These are phyloP conservation scores for Synanceia verrucosa DNA, from an alignment of 2,797 vertebrate species.

Conservation along the genomic window DNA sequence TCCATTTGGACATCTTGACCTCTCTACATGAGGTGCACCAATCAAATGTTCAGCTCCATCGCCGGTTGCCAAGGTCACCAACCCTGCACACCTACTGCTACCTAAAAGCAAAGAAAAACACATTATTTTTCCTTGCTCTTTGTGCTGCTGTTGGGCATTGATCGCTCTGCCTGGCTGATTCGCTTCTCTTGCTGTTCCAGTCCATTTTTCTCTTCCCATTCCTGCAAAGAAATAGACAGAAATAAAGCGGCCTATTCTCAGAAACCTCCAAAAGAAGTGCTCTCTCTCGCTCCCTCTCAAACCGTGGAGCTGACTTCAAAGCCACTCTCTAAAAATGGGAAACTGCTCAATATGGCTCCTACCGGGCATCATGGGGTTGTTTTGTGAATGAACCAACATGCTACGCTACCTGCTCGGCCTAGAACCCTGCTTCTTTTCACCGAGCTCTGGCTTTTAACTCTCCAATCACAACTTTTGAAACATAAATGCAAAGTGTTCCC, in stretches of 20 bases:
- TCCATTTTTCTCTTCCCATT: slow-evolving; percentile 25
- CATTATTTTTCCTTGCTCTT: slow-evolving; percentile 39
- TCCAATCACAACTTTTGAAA: background rate
- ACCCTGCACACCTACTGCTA: slow-evolving; percentile 28
- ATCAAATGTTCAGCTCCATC: slow-evolving; percentile 43
- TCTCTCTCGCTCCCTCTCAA: slow-evolving; percentile 11
- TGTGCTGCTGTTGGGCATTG: slow-evolving; percentile 56
- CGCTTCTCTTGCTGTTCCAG: slow-evolving; percentile 33
- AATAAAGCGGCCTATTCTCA: slow-evolving; percentile 61
- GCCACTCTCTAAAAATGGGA: slow-evolving; percentile 35
- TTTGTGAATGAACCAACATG: slow-evolving; percentile 44
- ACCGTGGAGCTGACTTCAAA: slow-evolving; percentile 51
- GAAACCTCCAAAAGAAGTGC: slow-evolving; percentile 57
- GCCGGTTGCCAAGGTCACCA: slow-evolving; percentile 62
- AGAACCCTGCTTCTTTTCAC: slow-evolving; percentile 11
- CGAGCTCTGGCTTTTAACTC: background rate
- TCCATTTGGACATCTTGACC: slow-evolving; percentile 30
- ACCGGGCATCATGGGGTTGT: slow-evolving; percentile 11
- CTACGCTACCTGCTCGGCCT: slow-evolving; percentile 29
- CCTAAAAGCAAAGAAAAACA: slow-evolving; percentile 56
- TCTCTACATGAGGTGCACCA: slow-evolving; percentile 1
- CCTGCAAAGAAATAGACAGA: slow-evolving; percentile 38
- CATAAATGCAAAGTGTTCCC: background rate
- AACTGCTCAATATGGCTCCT: slow-evolving; percentile 22
- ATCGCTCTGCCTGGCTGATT: slow-evolving; percentile 52